These are phyloP conservation scores for Tipula lateralis DNA, from an alignment of 2,888 invertebrate species.

Conservation along the genomic window DNA sequence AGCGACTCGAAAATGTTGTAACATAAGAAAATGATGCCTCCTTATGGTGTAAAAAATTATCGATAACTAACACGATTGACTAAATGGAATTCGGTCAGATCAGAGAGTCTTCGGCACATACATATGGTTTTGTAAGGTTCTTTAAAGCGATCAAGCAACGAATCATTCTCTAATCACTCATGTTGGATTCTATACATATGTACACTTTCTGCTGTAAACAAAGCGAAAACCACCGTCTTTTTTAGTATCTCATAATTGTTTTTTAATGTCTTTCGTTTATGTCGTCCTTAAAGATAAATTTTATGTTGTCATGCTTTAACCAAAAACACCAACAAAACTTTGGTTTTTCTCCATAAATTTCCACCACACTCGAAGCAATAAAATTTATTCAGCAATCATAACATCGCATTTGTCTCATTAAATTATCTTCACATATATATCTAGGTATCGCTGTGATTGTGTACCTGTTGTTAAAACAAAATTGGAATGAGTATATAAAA, in stretches of 20 bases:
- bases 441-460: not conserved
- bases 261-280: not conserved
- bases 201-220: too few species aligned
- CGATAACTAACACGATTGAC: too few species aligned
- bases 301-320: not conserved
- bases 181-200: too few species aligned
- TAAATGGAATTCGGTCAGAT: too few species aligned
- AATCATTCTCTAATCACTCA: too few species aligned
- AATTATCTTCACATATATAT: not conserved
- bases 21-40: too few species aligned
- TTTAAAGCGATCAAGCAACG: too few species aligned
- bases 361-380: not conserved
- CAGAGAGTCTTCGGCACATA: too few species aligned
- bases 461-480: not conserved
- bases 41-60: too few species aligned
- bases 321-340: not conserved
- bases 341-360: not conserved
- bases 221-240: not conserved
- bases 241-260: constrained; percentile 14
- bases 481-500: not conserved
- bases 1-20: too few species aligned
- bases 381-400: not conserved
- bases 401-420: not conserved
- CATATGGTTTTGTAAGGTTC: too few species aligned
- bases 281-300: not conserved